Evolutionary conservation across 2,113 vertebrate genomes (phyloP).

Genomic region (Tachysurus fulvidraco): DNA sequence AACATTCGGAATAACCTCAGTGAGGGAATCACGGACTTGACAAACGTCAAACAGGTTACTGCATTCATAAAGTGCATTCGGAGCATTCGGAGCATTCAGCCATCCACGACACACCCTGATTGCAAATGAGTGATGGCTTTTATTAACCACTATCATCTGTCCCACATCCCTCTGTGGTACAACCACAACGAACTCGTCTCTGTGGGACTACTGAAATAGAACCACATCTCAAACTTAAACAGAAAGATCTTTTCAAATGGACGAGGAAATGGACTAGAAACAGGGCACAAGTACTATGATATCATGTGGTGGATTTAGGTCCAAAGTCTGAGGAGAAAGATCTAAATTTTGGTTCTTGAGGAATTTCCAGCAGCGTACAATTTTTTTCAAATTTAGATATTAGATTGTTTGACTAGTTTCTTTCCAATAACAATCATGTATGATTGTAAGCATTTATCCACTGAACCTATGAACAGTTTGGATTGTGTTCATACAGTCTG

Average conservation of each 20-base stretch:
- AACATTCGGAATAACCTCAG: neutral
- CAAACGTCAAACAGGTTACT: neutral
- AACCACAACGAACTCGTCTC: neutral
- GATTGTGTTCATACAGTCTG: neutral
- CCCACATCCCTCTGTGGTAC: slow-evolving; percentile 1
- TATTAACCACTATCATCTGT: slow-evolving; percentile 4
- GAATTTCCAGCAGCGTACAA: neutral
- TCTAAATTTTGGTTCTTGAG: neutral
- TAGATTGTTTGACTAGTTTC: neutral
- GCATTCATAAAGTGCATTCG: neutral
- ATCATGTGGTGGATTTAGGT: neutral
- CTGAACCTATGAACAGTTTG: neutral
- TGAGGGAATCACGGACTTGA: too few relatives aligned
- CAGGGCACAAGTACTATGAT: neutral
- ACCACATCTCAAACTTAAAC: neutral
- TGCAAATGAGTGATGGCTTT: neutral
- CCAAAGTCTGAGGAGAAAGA: neutral
- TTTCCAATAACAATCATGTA: neutral
- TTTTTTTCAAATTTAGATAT: neutral
- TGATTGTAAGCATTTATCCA: neutral
- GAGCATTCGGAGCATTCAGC: neutral
- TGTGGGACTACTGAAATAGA: too few relatives aligned
- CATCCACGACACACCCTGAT: neutral
- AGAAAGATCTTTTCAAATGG: neutral
- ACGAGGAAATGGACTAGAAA: neutral